A percentile compares a stretch with the other conserved stretches of the same genome.
phyloP scores from a whole-genome alignment of 2,113 vertebrate genomes.

The Bos javanicus region DNA sequence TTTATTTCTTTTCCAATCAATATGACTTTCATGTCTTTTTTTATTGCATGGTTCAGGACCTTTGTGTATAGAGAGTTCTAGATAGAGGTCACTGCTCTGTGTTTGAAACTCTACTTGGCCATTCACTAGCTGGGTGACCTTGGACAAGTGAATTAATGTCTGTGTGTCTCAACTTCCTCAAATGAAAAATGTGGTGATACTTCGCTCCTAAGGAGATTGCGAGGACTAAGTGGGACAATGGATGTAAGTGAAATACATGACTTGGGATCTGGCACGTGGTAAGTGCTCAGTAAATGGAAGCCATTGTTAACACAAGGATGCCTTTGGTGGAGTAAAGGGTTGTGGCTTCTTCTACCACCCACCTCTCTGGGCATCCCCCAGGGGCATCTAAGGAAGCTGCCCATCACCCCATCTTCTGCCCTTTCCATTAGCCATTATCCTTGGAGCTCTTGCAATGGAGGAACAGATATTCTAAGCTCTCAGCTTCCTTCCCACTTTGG shows the following conservation, averaged over 20 bases:
- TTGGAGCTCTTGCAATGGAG: neutral
- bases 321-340: neutral
- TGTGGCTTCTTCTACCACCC: neutral
- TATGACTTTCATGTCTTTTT: neutral
- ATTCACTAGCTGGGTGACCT: neutral
- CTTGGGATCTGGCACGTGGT: neutral
- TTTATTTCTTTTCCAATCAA: neutral
- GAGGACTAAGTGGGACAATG: neutral
- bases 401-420: accelerated
- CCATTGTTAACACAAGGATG: neutral
- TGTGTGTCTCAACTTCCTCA: neutral
- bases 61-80: neutral
- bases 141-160: neutral
- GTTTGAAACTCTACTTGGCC: neutral
- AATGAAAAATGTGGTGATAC: neutral
- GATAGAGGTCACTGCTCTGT: neutral
- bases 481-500: neutral
- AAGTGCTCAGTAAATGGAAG: neutral
- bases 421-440: neutral
- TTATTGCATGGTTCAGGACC: neutral
- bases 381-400: neutral
- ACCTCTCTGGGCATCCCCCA: neutral
- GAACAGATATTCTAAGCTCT: neutral
- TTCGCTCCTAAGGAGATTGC: neutral
- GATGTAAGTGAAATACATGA: neutral